phyloP scores from a whole-genome alignment of 2,888 invertebrate genomes.

The Sthenelais limicola region DNA sequence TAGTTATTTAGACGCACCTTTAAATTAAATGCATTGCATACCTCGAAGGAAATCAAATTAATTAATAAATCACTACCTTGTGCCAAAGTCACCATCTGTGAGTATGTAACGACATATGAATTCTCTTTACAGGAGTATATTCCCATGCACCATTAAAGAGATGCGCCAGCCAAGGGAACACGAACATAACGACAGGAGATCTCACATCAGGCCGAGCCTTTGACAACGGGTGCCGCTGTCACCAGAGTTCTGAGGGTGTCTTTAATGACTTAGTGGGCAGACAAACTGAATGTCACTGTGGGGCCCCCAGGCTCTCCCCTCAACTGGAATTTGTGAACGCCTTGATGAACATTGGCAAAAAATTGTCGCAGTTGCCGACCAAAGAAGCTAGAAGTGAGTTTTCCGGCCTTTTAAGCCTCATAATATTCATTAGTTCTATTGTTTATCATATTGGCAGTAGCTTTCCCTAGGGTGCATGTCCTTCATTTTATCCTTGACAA shows the following conservation, averaged over 20 bases:
- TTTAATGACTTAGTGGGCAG: conserved; percentile 83
- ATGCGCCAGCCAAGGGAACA: conserved; percentile 56
- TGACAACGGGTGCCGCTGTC: conserved; percentile 90
- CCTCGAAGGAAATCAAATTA: too few relatives aligned
- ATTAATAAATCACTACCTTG: too few relatives aligned
- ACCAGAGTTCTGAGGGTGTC: conserved; percentile 83
- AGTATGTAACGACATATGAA: neutral
- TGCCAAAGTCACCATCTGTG: too few relatives aligned
- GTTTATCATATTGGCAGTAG: too few relatives aligned
- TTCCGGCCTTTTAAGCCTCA: too few relatives aligned
- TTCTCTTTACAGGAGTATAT: conserved; percentile 33
- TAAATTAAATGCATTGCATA: too few relatives aligned
- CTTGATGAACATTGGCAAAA: conserved; percentile 88
- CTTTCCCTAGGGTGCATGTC: too few relatives aligned
- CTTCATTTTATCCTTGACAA: neutral
- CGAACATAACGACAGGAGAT: conserved; percentile 74
- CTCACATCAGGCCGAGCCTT: conserved; percentile 94
- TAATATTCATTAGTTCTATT: too few relatives aligned
- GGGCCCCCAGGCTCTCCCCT: conserved; percentile 86
- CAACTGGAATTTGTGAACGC: conserved; percentile 89
- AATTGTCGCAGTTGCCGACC: conserved; percentile 84
- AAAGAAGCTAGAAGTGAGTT: conserved; percentile 87
- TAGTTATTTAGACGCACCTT: too few relatives aligned
- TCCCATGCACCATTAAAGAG: conserved; percentile 53
- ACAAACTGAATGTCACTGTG: conserved; percentile 82